Percentiles rank a stretch among this genome's conserved stretches.
Evolutionary conservation across 2,113 vertebrate species (phyloP).

Genomic region (Zosterops pallidus): DNA sequence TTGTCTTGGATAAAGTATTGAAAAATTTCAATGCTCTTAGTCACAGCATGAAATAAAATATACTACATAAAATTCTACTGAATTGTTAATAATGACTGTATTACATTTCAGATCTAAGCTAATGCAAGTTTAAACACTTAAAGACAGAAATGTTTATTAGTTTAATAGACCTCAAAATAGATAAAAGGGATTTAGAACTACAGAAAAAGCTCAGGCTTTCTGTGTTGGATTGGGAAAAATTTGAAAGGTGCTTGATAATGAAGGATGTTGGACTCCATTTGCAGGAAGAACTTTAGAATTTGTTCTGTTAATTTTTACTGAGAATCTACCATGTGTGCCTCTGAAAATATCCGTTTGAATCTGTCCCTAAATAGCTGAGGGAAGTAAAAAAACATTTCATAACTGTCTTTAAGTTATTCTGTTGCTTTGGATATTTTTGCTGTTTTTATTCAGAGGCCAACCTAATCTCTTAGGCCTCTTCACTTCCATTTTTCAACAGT

Average conservation of each 20-base stretch:
- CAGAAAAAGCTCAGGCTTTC: neutral
- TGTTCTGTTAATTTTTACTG: neutral
- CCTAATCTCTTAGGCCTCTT: neutral
- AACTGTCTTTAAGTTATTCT: neutral
- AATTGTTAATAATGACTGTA: slow-evolving; percentile 17
- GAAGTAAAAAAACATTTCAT: neutral
- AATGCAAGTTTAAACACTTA: neutral
- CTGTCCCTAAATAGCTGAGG: slow-evolving; percentile 18
- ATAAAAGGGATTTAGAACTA: neutral
- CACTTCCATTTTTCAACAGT: neutral
- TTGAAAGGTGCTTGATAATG: neutral
- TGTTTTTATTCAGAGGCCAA: neutral
- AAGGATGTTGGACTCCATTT: neutral
- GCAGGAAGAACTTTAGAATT: neutral
- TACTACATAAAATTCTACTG: neutral
- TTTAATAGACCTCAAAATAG: neutral
- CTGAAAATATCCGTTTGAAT: slow-evolving; percentile 30
- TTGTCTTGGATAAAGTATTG: slow-evolving; percentile 1
- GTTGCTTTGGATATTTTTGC: slow-evolving; percentile 14
- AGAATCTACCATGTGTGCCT: slow-evolving; percentile 1
- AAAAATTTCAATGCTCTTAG: slow-evolving; percentile 13
- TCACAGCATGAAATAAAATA: slow-evolving; percentile 76
- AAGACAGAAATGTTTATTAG: neutral
- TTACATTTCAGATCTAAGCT: slow-evolving; percentile 1
- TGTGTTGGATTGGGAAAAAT: neutral